Evolutionary conservation across 2,888 invertebrate species (phyloP), one percentile per base, ranked within the genome.

Genomic region (Pseudococcus viburni): DNA sequence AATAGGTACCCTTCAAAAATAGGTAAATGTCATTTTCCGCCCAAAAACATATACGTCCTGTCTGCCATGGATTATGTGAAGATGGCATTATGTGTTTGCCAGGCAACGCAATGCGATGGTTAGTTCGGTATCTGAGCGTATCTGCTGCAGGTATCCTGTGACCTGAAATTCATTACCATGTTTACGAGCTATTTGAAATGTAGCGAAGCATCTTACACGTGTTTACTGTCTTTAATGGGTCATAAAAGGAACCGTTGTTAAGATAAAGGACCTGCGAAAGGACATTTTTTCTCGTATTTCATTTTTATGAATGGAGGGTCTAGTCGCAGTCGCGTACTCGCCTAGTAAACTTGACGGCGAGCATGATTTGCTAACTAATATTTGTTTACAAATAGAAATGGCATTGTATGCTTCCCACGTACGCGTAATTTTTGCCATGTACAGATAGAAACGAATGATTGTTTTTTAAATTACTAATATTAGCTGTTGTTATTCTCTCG

Each of bases 141-240:
- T 83, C 80, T 46, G 80, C 5, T 73, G 11, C 1, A 64, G 19
- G 46, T 83, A 83, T 19, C 80, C 46, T 46, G 80, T 22, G 80
- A 83, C 80, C 80, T 83, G 59, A 85, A 85, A 85, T 85, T 85
- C 85, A 85, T 85, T 64, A 85, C 39, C 85, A 55, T 85, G 85
- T 85, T 85, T 85, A 85, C 85, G 85, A 59, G 39, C 85, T 85
- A 42, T 59, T 85, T 64, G 85, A 85, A 85, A 85, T 85, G 85
- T 85, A 33, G 64, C 26, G 39, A 64, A 85, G 85, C n/a, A 64
- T 64, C 85, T 39, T 85, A 85, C 85, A 85, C 64, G 85, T 85
- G 85, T 85, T 85, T 85, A 85, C 85, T 64, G 59, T 42, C 85
- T 85, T 85, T 85, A 85, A 85, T 85, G 85, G 85, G 59, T 85